A percentile compares a stretch with the other conserved stretches of the same genome.
Evolutionary conservation across 1,140 invertebrate genomes (phyloP).

Genomic region (Vanessa tameamea): DNA sequence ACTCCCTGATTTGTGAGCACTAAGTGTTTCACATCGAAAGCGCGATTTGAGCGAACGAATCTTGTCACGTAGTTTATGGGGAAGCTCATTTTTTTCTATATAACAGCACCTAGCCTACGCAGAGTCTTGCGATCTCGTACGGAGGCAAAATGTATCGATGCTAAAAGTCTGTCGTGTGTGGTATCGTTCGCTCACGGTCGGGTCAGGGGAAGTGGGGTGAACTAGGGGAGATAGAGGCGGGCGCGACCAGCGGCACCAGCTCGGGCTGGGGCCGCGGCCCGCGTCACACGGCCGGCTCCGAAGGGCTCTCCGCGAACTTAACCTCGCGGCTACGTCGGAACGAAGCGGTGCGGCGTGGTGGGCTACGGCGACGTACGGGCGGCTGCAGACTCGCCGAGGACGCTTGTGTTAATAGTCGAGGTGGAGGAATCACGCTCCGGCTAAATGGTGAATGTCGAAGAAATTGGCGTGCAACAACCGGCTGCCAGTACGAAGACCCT

Average conservation of each 20-base stretch:
- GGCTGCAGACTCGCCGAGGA: conserved; percentile 70
- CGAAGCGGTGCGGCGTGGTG: conserved; percentile 62
- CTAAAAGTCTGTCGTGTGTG: conserved; percentile 66
- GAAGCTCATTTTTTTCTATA: conserved; percentile 56
- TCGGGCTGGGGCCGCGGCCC: conserved; percentile 74
- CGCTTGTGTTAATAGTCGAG: conserved; percentile 66
- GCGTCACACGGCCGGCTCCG: conserved; percentile 68
- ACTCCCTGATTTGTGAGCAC: conserved; percentile 33
- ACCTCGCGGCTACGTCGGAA: conserved; percentile 78
- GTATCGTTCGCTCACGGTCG: conserved; percentile 51
- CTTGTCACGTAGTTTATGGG: conserved; percentile 50
- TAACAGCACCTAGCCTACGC: conserved; percentile 11
- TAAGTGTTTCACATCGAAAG: conserved; percentile 29
- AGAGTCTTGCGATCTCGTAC: not conserved
- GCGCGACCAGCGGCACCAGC: conserved; percentile 69
- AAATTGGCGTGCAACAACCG: conserved; percentile 84
- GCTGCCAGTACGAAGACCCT: conserved; percentile 82
- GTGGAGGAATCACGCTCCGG: conserved; percentile 49
- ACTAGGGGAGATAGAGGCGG: conserved; percentile 43
- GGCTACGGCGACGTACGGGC: conserved; percentile 51
- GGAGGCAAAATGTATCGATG: not conserved
- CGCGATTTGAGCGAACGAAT: conserved; percentile 54
- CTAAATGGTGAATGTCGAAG: conserved; percentile 83
- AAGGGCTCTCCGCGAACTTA: conserved; percentile 78
- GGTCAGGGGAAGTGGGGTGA: conserved; percentile 54